phyloP scores from a whole-genome alignment of 1,140 invertebrate genomes.

The Aphidius gifuensis region DNA sequence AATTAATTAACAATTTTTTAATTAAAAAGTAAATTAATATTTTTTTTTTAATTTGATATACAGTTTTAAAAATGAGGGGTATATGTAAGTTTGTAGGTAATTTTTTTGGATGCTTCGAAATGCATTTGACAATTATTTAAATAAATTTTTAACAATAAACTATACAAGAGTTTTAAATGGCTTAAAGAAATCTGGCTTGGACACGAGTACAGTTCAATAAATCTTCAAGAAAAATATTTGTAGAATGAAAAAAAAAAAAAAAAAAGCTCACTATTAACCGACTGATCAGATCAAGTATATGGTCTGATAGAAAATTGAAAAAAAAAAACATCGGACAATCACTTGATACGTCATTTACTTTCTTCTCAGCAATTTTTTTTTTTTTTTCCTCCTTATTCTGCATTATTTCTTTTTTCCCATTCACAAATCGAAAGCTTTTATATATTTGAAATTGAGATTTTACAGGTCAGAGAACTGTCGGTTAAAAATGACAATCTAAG shows the following conservation, averaged over 20 bases:
- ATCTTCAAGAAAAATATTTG: neutral
- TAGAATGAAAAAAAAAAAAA: neutral
- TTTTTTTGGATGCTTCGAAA: too few relatives aligned
- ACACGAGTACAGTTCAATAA: slow-evolving; percentile 9
- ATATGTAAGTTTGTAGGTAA: too few relatives aligned
- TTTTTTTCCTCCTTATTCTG: neutral
- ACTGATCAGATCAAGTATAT: too few relatives aligned
- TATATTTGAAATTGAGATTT: slow-evolving; percentile 26
- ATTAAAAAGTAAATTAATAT: too few relatives aligned
- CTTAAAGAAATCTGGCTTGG: neutral
- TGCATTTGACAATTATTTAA: too few relatives aligned
- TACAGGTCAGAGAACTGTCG: slow-evolving; percentile 17
- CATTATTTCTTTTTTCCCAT: neutral
- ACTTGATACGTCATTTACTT: neutral
- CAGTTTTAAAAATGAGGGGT: too few relatives aligned
- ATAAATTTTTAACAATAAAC: too few relatives aligned
- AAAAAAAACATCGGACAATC: neutral
- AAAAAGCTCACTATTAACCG: too few relatives aligned
- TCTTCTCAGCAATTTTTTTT: neutral
- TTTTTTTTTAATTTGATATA: too few relatives aligned
- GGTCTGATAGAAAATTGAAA: neutral
- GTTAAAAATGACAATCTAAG: neutral
- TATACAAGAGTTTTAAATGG: too few relatives aligned
- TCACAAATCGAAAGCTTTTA: slow-evolving; percentile 14
- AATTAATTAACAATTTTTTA: too few relatives aligned